Base-by-base conservation (phyloP, 2,797 vertebrate species). In the Lagocephalus sceleratus region DNA sequence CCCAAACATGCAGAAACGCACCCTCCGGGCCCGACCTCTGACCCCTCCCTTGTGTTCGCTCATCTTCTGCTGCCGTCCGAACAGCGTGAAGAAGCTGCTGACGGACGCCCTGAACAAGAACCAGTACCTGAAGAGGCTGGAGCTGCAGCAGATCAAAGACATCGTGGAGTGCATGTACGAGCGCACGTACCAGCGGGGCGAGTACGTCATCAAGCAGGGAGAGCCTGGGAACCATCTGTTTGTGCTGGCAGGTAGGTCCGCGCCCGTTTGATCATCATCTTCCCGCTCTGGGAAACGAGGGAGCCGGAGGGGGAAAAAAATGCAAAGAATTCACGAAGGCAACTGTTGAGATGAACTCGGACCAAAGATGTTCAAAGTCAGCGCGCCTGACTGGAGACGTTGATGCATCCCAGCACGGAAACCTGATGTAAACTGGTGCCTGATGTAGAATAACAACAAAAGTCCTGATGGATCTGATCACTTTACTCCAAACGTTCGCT, bases 121-220 rank as follows among this genome's bases (percentile, higher is more conserved):
- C 81, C 94, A 94, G 60, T 98, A 97, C 83, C 85, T 97, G 85
- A 94, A 91, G 85, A 85, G 93, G 47, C 78, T 97, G 83, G 95
- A 97, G 71, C 88, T 87, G 55, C 94, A 94, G 77, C 95, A 95
- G 87, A 85, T 96, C 75, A 88, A 83, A 76, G 94, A 95, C 81
- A 97, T 96, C 92, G 94, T 95, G 73, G 95, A 98, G 82, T 97
- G 95, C 43, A 96, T 97, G 95, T 95, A 97, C 0, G 92, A 94
- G 68, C 89, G 93, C 70, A 93, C 84, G 3, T 96, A 93, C 79
- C 91, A 92, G 68, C 90, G 93, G 68, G 94, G 92, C 4, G 94
- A 93, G 52, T 92, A 87, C 16, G 87, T 96, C 54, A 90, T 96
- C 81, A 90, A 90, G 63, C 94, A 98, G 83, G 95, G 94, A 10